These are phyloP conservation scores for Astreopora myriophthalma DNA, from an alignment of 64 coral and sea anemone species.

Conservation along the genomic window DNA sequence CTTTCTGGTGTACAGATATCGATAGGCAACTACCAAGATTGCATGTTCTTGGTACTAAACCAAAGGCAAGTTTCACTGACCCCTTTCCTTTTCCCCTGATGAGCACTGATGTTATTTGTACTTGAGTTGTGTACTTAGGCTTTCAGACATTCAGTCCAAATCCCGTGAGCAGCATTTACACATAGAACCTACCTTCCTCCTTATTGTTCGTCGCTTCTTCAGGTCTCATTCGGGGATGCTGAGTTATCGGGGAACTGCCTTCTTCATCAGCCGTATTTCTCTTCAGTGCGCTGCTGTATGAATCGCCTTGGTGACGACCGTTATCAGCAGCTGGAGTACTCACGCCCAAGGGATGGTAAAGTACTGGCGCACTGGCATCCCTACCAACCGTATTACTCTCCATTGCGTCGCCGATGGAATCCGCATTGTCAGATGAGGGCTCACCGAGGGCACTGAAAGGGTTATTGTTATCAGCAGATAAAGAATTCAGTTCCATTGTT, in stretches of 20 bases:
- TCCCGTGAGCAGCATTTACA: background rate
- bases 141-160: too few relatives aligned
- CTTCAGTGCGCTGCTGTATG: background rate
- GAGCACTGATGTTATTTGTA: too few relatives aligned
- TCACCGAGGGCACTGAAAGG: background rate
- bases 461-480: background rate
- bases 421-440: rapidly evolving
- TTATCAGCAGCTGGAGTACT: too few relatives aligned
- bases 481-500: background rate
- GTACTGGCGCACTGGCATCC: background rate
- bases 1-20: too few relatives aligned
- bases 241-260: background rate
- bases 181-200: background rate
- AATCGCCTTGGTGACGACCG: too few relatives aligned
- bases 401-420: background rate
- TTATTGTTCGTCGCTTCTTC: background rate
- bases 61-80: too few relatives aligned
- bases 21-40: too few relatives aligned
- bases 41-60: too few relatives aligned
- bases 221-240: background rate
- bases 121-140: too few relatives aligned
- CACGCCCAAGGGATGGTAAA: background rate
- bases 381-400: background rate
- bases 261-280: background rate
- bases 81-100: too few relatives aligned